These are phyloP conservation scores for Tribolium freemani DNA, from an alignment of 2,888 invertebrate species.

Conservation along the genomic window DNA sequence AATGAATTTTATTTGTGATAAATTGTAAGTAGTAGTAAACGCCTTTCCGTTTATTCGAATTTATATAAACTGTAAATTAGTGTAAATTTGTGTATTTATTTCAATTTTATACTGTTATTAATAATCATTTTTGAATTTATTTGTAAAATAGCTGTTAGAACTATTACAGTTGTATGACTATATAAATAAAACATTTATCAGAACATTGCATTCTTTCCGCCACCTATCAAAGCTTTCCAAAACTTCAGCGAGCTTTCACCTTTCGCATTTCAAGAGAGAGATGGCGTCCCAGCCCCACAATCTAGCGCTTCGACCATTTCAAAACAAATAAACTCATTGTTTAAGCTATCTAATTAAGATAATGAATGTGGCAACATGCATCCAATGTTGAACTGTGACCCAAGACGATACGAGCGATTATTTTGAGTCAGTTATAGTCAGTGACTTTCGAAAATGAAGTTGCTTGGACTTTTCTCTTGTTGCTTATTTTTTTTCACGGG, in stretches of 20 bases:
- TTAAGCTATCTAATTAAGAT: constrained; percentile 40
- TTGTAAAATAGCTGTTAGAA: constrained; percentile 68
- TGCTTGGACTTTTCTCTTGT: constrained; percentile 46
- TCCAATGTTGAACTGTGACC: constrained; percentile 58
- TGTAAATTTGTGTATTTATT: constrained; percentile 66
- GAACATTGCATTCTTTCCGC: not conserved
- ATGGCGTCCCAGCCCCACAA: not conserved
- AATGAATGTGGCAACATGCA: constrained; percentile 52
- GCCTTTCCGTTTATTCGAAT: constrained; percentile 35
- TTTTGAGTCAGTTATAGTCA: constrained; percentile 43
- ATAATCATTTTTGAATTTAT: constrained; percentile 59
- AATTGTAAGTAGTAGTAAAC: constrained; percentile 38
- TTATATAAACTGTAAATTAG: constrained; percentile 55
- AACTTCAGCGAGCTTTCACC: not conserved
- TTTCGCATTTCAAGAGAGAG: not conserved
- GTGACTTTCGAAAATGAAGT: constrained; percentile 41
- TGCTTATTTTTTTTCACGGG: constrained; percentile 44
- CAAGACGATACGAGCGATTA: constrained; percentile 46
- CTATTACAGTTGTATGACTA: constrained; percentile 66
- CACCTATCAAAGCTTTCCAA: not conserved
- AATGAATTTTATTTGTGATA: constrained; percentile 47
- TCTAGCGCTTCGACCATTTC: not conserved
- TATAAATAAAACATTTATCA: constrained; percentile 60
- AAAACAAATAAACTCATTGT: constrained; percentile 33
- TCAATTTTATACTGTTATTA: constrained; percentile 61